phyloP scores from a whole-genome alignment of 2,113 vertebrate genomes.

The Zosterops hypoxanthus region DNA sequence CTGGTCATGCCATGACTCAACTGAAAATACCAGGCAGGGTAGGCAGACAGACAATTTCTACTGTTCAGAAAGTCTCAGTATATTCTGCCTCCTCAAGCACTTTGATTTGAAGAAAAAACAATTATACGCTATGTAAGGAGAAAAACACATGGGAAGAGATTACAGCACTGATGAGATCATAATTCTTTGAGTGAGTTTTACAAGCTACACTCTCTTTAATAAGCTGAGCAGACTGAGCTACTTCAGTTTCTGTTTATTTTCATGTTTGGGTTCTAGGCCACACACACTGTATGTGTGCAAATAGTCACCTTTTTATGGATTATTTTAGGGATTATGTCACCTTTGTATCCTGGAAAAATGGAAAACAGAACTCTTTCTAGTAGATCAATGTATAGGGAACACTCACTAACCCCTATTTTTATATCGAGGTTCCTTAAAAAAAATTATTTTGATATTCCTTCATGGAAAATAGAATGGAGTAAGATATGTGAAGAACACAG shows the following conservation, averaged over 20 bases:
- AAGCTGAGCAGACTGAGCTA: background rate
- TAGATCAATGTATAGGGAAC: background rate
- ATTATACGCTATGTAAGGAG: fast-evolving
- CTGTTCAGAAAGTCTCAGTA: background rate
- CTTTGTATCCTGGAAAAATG: background rate
- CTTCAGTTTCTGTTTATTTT: background rate
- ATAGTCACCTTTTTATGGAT: background rate
- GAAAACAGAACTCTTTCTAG: background rate
- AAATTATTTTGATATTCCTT: background rate
- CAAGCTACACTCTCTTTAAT: background rate
- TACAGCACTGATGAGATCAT: background rate
- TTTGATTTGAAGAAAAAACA: background rate
- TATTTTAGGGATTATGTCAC: background rate
- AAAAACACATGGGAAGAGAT: background rate
- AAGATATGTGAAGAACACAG: conserved; percentile 10
- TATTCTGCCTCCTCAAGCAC: background rate
- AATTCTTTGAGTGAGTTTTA: background rate
- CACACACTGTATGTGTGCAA: fast-evolving
- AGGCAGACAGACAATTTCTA: background rate
- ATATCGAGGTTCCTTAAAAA: background rate
- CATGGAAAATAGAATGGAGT: background rate
- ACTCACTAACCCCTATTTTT: background rate
- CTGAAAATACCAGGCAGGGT: background rate
- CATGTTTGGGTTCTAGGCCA: background rate
- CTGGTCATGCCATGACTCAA: background rate